Conservation (phyloP, 1,140 invertebrate species). For the Lasaia peninsularis region DNA sequence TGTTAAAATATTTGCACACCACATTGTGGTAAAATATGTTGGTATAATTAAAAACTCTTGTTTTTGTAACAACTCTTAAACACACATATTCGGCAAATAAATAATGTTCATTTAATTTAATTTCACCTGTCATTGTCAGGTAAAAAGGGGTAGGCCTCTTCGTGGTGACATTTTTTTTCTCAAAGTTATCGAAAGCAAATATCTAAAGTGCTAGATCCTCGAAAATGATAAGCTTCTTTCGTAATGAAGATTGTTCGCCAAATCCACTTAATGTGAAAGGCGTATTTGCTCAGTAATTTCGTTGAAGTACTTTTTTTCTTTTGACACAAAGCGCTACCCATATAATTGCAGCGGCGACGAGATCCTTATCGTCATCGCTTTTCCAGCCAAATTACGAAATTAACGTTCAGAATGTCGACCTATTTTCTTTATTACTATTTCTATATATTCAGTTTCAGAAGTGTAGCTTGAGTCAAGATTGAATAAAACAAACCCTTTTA, state of each 20-base stretch:
- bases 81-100: too few species aligned
- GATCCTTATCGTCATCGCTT: constrained; percentile 57
- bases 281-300: constrained; percentile 56
- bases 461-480: neutral
- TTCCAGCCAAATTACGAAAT: constrained; percentile 52
- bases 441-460: constrained; percentile 20
- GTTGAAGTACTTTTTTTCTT: constrained; percentile 52
- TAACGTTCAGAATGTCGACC: constrained; percentile 35
- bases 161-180: too few species aligned
- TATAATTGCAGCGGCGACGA: constrained; percentile 54
- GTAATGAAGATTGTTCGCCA: constrained; percentile 24
- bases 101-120: too few species aligned
- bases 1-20: too few species aligned
- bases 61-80: too few species aligned
- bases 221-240: constrained; percentile 1
- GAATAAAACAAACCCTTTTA: too few species aligned
- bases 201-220: neutral
- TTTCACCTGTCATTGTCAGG: too few species aligned
- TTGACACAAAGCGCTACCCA: constrained; percentile 47
- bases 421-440: constrained; percentile 28
- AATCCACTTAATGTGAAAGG: constrained; percentile 32
- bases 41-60: too few species aligned
- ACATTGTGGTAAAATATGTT: too few species aligned
- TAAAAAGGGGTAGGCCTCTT: too few species aligned
- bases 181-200: neutral